Evolutionary conservation across 2,888 invertebrate genomes (phyloP).

Genomic region (Eurytoma californica): DNA sequence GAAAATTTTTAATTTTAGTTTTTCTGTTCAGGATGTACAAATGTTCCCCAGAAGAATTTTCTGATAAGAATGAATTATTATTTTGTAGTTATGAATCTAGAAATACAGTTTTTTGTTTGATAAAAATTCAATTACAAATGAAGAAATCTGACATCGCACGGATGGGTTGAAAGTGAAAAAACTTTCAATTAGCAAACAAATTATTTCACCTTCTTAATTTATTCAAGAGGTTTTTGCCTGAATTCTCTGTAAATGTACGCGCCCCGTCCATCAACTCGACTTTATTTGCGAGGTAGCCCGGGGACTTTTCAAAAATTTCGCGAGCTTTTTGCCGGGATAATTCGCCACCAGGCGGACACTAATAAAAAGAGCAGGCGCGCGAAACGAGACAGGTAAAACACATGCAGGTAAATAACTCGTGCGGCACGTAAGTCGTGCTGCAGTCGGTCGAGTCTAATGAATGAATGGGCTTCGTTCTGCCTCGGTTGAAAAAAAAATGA

Average conservation of each 20-base stretch:
- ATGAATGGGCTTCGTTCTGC: constrained; percentile 61
- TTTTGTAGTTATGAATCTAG: no score
- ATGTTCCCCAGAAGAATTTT: no score
- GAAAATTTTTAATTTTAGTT: no score
- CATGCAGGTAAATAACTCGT: constrained; percentile 40
- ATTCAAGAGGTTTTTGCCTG: neutral
- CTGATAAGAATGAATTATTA: no score
- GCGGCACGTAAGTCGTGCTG: constrained; percentile 43
- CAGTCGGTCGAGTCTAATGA: constrained; percentile 64
- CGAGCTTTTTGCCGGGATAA: constrained; percentile 27
- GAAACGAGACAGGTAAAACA: constrained; percentile 12
- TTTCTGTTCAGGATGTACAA: no score
- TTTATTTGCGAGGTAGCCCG: constrained; percentile 10
- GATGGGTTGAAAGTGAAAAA: no score
- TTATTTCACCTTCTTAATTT: constrained; percentile 16
- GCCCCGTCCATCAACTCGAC: neutral
- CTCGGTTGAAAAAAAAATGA: constrained; percentile 54
- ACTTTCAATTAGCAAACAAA: neutral
- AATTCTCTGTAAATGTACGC: neutral
- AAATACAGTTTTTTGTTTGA: no score
- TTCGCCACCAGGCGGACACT: neutral
- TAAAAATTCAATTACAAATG: no score
- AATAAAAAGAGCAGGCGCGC: neutral
- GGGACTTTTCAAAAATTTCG: constrained; percentile 48
- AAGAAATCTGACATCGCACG: no score